Conservation (phyloP, 2,797 vertebrate species). For the Amazona ochrocephala region DNA sequence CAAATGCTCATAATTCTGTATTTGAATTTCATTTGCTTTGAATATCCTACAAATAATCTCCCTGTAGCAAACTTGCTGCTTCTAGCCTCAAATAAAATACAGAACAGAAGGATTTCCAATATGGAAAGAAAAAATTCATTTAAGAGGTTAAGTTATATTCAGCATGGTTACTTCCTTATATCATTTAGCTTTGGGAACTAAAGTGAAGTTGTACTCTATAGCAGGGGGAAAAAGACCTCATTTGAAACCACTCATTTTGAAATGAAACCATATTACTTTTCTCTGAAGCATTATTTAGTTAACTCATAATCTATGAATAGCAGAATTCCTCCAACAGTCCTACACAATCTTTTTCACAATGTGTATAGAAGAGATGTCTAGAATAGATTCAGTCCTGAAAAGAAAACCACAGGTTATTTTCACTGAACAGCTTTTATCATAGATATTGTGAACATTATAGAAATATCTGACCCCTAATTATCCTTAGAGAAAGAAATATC, state of each 20-base stretch:
- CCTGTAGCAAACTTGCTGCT: not conserved
- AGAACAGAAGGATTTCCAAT: not conserved
- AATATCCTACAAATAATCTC: not conserved
- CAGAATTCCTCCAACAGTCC: not conserved
- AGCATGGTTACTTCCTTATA: not conserved
- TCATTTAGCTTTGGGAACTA: not conserved
- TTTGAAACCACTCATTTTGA: not conserved
- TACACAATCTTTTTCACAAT: not conserved
- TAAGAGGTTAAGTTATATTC: not conserved
- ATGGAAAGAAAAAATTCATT: not conserved
- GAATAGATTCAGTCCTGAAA: not conserved
- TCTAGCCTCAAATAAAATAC: not conserved
- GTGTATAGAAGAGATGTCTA: not conserved
- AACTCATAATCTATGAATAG: not conserved
- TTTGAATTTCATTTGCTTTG: not conserved
- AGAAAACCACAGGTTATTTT: not conserved
- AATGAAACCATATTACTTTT: not conserved
- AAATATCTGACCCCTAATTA: slow-evolving; percentile 50
- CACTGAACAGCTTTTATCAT: not conserved
- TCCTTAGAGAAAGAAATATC: slow-evolving; percentile 25
- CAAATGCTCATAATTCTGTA: not conserved
- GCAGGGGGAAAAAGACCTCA: not conserved
- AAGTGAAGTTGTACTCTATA: not conserved
- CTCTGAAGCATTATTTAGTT: slow-evolving; percentile 10
- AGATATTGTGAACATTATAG: not conserved